phyloP scores from a whole-genome alignment of 2,888 invertebrate genomes.

The Rhamnusium bicolor region DNA sequence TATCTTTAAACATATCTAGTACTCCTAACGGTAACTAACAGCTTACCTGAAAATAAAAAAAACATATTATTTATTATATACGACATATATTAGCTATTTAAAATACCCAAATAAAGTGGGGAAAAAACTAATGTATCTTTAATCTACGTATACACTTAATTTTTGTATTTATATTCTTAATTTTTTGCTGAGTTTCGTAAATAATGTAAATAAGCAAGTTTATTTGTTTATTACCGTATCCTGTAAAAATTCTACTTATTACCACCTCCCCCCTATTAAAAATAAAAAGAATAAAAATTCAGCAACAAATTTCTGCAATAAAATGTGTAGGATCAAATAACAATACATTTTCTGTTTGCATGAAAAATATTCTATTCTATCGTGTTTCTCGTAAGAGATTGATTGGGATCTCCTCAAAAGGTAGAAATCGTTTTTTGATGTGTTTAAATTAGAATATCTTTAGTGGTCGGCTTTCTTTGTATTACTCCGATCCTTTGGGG shows the following conservation, averaged over 20 bases:
- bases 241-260: too few relatives aligned
- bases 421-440: constrained; percentile 20
- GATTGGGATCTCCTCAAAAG: constrained; percentile 3
- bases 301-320: neutral
- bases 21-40: neutral
- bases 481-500: neutral
- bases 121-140: too few relatives aligned
- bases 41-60: constrained; percentile 12
- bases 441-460: constrained; percentile 24
- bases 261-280: too few relatives aligned
- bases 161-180: too few relatives aligned
- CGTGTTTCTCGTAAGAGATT: neutral
- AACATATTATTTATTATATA: too few relatives aligned
- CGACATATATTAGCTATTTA: too few relatives aligned
- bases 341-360: neutral
- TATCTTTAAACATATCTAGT: neutral
- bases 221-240: too few relatives aligned
- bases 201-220: too few relatives aligned
- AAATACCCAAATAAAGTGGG: too few relatives aligned
- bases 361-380: neutral
- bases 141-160: too few relatives aligned
- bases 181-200: too few relatives aligned
- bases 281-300: too few relatives aligned
- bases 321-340: neutral
- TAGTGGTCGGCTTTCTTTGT: neutral